Conservation (phyloP, 2,797 vertebrate genomes). For the Pseudomugil tenellus region DNA sequence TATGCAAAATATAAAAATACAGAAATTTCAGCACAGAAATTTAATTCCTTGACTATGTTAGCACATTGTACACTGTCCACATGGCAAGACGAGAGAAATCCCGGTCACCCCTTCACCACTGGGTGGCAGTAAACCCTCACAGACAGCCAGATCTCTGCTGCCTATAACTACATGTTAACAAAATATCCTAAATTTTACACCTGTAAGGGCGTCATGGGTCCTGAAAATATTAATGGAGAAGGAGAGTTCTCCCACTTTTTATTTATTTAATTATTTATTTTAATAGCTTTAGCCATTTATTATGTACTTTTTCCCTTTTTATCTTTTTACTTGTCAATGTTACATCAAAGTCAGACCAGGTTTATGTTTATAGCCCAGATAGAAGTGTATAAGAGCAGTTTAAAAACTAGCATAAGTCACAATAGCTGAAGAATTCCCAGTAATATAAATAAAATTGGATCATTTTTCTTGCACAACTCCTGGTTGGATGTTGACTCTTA, state of each 20-base stretch:
- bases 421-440: not conserved
- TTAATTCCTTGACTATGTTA: not conserved
- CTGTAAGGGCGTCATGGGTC: not conserved
- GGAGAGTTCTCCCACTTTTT: too few relatives aligned
- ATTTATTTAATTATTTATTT: too few relatives aligned
- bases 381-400: not conserved
- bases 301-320: not conserved
- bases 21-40: not conserved
- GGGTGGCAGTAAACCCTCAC: slow-evolving; percentile 39
- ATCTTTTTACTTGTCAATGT: not conserved
- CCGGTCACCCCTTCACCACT: slow-evolving; percentile 36
- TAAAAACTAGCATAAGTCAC: not conserved
- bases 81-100: not conserved
- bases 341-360: not conserved
- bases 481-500: not conserved
- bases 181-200: not conserved
- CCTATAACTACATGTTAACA: not conserved
- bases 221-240: too few relatives aligned
- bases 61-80: not conserved
- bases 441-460: too few relatives aligned
- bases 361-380: not conserved
- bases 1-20: not conserved
- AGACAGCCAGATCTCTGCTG: not conserved
- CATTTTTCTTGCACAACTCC: not conserved
- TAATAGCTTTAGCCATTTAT: too few relatives aligned